Conservation (phyloP, 1,140 invertebrate species). For the Drosophila bipectinata region DNA sequence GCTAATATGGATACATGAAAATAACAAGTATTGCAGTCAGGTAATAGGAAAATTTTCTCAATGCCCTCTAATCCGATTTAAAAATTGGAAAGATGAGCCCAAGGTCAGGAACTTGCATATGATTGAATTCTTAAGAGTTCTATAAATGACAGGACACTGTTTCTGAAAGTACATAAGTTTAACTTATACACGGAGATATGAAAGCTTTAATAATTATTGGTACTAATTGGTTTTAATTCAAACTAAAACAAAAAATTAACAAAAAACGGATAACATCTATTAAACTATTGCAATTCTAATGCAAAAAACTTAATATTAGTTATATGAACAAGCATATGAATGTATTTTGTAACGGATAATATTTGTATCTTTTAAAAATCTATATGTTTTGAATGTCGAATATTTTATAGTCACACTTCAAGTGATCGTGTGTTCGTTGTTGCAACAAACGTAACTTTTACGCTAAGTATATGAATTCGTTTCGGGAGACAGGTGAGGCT, state of each 20-base stretch:
- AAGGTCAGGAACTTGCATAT: background rate
- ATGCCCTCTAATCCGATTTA: conserved; percentile 5
- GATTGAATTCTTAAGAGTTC: background rate
- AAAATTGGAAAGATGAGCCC: background rate
- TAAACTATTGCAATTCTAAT: conserved; percentile 60
- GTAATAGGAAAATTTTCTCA: conserved; percentile 12
- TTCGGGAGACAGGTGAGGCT: conserved; percentile 20
- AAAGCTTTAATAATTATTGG: conserved; percentile 74
- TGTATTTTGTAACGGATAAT: conserved; percentile 53
- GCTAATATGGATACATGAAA: conserved; percentile 9
- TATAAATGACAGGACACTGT: background rate
- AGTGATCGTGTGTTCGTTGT: conserved; percentile 67
- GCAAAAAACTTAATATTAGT: conserved; percentile 51
- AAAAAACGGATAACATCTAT: conserved; percentile 39
- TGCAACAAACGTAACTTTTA: conserved; percentile 51
- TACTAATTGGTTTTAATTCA: conserved; percentile 65
- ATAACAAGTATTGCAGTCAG: conserved; percentile 4
- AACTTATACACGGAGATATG: conserved; percentile 53
- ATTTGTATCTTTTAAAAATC: conserved; percentile 75
- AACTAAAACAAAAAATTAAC: conserved; percentile 26
- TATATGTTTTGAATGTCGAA: conserved; percentile 77
- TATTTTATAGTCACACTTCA: conserved; percentile 66
- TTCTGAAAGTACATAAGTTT: conserved; percentile 26
- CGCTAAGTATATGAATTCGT: conserved; percentile 40
- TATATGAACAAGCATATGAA: conserved; percentile 39